phyloP scores from a whole-genome alignment of 2,113 vertebrate genomes.

The Nycticryphes semicollaris region DNA sequence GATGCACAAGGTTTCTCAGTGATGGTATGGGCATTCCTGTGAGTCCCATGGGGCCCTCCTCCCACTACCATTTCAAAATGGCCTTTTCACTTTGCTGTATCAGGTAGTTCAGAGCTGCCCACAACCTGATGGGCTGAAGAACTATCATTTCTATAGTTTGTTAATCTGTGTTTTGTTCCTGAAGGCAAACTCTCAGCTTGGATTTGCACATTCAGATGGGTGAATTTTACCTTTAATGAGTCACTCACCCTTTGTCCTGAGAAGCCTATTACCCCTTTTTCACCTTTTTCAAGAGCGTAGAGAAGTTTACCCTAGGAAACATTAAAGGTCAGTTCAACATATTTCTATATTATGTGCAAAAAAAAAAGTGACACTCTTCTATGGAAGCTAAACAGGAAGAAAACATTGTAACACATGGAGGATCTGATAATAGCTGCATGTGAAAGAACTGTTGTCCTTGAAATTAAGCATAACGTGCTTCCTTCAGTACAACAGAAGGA shows the following conservation, averaged over 20 bases:
- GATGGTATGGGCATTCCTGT: neutral
- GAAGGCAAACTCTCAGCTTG: neutral
- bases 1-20: neutral
- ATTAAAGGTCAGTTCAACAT: neutral
- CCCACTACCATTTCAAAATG: neutral
- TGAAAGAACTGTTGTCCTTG: neutral
- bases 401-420: neutral
- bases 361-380: neutral
- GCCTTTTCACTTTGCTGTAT: neutral
- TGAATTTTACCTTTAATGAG: neutral
- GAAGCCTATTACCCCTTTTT: slow-evolving; percentile 84
- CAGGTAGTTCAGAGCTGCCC: neutral
- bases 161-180: neutral
- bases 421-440: slow-evolving; percentile 19
- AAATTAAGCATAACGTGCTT: slow-evolving; percentile 12
- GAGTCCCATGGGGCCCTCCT: neutral
- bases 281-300: slow-evolving; percentile 77
- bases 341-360: slow-evolving; percentile 4
- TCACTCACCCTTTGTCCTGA: slow-evolving; percentile 82
- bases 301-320: slow-evolving; percentile 67
- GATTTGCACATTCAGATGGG: neutral
- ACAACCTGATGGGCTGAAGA: neutral
- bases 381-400: slow-evolving; percentile 20
- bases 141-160: neutral
- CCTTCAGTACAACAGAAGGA: neutral